Evolutionary conservation across 2,113 vertebrate species (phyloP).

Genomic region (Thinocorus orbignyianus): DNA sequence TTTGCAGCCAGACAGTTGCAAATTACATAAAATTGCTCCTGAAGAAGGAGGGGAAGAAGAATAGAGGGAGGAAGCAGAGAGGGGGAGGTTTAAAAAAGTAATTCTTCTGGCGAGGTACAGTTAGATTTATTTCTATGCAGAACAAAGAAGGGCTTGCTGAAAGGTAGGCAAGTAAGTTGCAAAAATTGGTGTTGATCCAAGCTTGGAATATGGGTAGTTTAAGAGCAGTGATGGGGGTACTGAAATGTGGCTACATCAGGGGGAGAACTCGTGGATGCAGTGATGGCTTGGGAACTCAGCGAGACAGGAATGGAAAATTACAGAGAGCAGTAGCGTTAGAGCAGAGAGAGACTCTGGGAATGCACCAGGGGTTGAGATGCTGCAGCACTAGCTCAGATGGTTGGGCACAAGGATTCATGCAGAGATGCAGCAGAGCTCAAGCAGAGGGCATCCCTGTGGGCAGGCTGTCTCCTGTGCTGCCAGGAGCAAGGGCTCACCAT

Average conservation of each 20-base stretch:
- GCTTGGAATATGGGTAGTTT: conserved; percentile 11
- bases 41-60: conserved; percentile 56
- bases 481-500: not conserved
- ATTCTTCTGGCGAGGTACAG: conserved; percentile 46
- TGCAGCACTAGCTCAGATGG: conserved; percentile 18
- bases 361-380: conserved; percentile 36
- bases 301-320: conserved; percentile 51
- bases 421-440: not conserved
- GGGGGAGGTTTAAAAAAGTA: conserved; percentile 12
- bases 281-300: not conserved
- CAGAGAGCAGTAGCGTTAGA: conserved; percentile 29
- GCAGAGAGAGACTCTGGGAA: conserved; percentile 14
- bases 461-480: not conserved
- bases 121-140: conserved; percentile 56
- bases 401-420: not conserved
- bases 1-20: conserved; percentile 69
- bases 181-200: conserved; percentile 63
- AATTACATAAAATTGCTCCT: conserved; percentile 68
- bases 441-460: not conserved
- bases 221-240: conserved; percentile 26
- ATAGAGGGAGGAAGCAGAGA: conserved; percentile 33
- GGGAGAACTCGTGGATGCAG: conserved; percentile 27
- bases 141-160: conserved; percentile 59
- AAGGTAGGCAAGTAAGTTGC: conserved; percentile 53
- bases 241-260: not conserved